Evolutionary conservation across 1,140 invertebrate genomes (phyloP).

Genomic region (Uloborus diversus): DNA sequence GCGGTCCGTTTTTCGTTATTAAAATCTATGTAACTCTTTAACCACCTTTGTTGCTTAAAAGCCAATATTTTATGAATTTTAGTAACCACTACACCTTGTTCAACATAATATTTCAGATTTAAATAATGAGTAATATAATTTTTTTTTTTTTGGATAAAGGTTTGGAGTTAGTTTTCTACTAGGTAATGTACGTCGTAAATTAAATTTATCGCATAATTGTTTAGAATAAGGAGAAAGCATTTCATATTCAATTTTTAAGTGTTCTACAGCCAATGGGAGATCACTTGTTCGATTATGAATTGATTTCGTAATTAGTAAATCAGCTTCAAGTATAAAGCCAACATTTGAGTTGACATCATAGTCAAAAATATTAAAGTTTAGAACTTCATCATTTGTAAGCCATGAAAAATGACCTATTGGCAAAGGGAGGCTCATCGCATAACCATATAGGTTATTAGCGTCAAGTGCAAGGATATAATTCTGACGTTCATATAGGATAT

Average conservation of each 20-base stretch:
- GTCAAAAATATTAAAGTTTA: constrained; percentile 7
- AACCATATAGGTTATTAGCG: constrained; percentile 58
- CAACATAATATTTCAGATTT: not conserved
- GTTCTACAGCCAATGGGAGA: constrained; percentile 64
- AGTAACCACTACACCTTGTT: not conserved
- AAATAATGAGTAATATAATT: not conserved
- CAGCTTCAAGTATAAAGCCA: constrained; percentile 60
- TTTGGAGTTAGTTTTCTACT: constrained; percentile 20
- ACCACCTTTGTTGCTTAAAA: not conserved
- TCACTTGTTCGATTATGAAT: constrained; percentile 62
- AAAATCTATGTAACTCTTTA: too few species aligned
- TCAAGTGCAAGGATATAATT: constrained; percentile 4
- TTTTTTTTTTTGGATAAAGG: not conserved
- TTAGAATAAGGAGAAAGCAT: constrained; percentile 17
- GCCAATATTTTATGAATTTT: not conserved
- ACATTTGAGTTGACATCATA: constrained; percentile 9
- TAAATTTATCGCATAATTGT: not conserved
- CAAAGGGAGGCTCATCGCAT: constrained; percentile 46
- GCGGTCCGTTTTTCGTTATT: too few species aligned
- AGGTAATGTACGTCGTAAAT: not conserved
- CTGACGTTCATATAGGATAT: not conserved
- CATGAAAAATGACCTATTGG: constrained; percentile 20
- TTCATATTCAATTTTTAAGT: constrained; percentile 41
- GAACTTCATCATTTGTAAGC: constrained; percentile 30
- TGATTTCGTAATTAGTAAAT: constrained; percentile 59